Evolutionary conservation across 1,140 invertebrate genomes (phyloP), one percentile per base, ranked within the genome.

Genomic region (Elymnias hypermnestra): DNA sequence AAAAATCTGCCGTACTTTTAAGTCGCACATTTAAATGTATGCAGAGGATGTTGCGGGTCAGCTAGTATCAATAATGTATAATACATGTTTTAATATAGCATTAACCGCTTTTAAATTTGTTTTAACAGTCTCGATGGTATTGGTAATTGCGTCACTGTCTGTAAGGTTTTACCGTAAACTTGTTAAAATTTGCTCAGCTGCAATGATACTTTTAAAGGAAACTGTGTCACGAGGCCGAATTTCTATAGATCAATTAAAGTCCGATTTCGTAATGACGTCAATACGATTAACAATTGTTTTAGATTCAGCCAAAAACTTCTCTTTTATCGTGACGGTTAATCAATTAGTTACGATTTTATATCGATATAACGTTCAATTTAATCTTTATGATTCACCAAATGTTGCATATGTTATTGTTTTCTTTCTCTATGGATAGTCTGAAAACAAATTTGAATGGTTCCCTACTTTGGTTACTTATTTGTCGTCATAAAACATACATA

Each of bases 221-320:
- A 57, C 39, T 51, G 44, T 57, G 48, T 57, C 54, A 57, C 35
- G 31, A 22, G 47, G 43, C 26, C 39, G 19, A 44, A 42, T 45
- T 51, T 57, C 43, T 57, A 52, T 52, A 47, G 36, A 47, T 52
- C 54, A 51, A 47, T 57, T 57, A 43, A 41, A 29, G 31, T 22
- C 14, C 19, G 25, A 43, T 52, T 47, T 40, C 46, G 44, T 14
- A 45, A 47, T 57, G 54, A 57, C 54, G 54, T 57, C 37, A 57
- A 48, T 44, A 18, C 36, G n/a, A 35, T 48, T 18, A 40, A 48
- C 13, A 33, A 19, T 10, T 40, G 21, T 48, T 48, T 9, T 23
- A 7, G n/a, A 5, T 31, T 42, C 19, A 28, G 1, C 12, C 5
- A 7, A 33, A 17, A 10, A 2, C 19, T 8, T 31, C 18, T 17